Base-by-base conservation (phyloP, 1,140 invertebrate genomes). In the Chrysoperla carnea region DNA sequence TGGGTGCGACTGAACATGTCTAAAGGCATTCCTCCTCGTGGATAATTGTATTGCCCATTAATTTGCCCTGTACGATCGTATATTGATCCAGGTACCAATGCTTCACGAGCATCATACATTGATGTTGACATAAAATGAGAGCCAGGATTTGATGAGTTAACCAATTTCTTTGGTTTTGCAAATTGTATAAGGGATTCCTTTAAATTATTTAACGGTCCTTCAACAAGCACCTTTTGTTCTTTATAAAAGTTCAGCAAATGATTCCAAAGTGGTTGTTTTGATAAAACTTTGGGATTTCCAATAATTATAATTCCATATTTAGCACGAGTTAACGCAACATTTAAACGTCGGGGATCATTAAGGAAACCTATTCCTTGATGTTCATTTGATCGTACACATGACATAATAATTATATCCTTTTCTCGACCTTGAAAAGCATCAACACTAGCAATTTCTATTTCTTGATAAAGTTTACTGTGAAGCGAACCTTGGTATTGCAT, bases 351-450 rank as follows among this genome's bases (percentile, higher is more conserved):
- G 0, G 96, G 95, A 62, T 99, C 96, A 56, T 94, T 98, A 1
- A 99, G 66, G 57, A 99, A 99, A 68, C 98, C 68, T 67, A 97
- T 81, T 69, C 91, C 75, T 74, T 91, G 75, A 74, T 96, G 76
- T 76, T 99, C 66, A 71, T 97, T 73, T 59, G 79, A 67, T 72
- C 96, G 72, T 55, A 99, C 81, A 63, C 93, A 98, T 1, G 97
- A 89, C 73, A 99, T 97, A 17, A 99, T 96, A 39, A 99, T 97
- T 37, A 98, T 88, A 56, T 99, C 96, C 57, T 99, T 99, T 56
- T 99, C 96, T 40, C 96, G 68, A 0, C 96, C 84, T 58, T 91
- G 86, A 59, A 99, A 99, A 3, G 96, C 95, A 63, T 99, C 96
- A 8, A 99, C 96, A 65, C 93, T 98, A 0, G 95, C 95, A 0